phyloP scores from a whole-genome alignment of 2,797 vertebrate genomes.

The Acipenser transmontanus region DNA sequence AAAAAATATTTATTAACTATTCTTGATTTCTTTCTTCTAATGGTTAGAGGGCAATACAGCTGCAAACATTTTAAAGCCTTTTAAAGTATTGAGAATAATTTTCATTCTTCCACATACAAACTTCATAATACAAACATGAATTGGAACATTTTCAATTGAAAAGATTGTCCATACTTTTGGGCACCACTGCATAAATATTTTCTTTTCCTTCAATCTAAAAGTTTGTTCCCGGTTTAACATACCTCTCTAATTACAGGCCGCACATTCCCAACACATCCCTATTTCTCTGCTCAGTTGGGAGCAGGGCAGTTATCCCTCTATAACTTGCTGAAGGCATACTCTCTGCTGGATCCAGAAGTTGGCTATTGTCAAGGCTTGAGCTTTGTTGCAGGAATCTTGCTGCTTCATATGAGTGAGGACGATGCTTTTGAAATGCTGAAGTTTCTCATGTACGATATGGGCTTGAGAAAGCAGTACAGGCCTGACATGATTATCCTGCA shows the following conservation, averaged over 20 bases:
- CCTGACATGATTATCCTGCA: constrained; percentile 96
- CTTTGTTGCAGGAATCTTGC: constrained; percentile 87
- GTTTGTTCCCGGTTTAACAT: too few relatives aligned
- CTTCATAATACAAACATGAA: too few relatives aligned
- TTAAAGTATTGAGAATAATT: too few relatives aligned
- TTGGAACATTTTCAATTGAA: too few relatives aligned
- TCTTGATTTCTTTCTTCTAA: too few relatives aligned
- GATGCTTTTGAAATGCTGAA: constrained; percentile 90
- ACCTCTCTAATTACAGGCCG: constrained; percentile 64
- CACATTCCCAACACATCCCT: constrained; percentile 93
- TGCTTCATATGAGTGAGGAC: constrained; percentile 91
- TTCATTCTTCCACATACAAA: too few relatives aligned
- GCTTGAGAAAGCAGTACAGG: constrained; percentile 88
- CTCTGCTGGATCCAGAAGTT: constrained; percentile 91
- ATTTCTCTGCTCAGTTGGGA: constrained; percentile 91
- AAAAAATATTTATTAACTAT: too few relatives aligned
- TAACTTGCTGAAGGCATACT: constrained; percentile 95
- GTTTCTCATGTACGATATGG: constrained; percentile 91
- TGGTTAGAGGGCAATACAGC: too few relatives aligned
- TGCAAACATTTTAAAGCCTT: too few relatives aligned
- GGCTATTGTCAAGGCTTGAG: constrained; percentile 96
- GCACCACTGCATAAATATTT: too few relatives aligned
- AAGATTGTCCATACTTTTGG: too few relatives aligned
- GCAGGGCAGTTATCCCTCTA: constrained; percentile 91
- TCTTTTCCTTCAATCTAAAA: too few relatives aligned